A percentile compares a stretch with the other conserved stretches of the same genome.
Evolutionary conservation across 2,797 vertebrate genomes (phyloP).

Genomic region (Hydrocynus forskahlii): DNA sequence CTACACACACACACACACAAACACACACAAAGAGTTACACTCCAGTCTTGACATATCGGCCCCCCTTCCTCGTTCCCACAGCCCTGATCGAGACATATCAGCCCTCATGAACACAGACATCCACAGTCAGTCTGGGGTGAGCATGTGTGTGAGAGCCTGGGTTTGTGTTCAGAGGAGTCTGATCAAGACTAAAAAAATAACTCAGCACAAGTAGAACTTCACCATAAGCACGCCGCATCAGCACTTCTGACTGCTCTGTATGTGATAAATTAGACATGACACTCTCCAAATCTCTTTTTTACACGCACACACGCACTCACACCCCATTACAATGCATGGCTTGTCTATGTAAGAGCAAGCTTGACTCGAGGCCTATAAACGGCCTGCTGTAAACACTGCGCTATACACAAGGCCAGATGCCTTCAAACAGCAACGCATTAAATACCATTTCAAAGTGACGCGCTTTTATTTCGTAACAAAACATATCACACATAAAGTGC

Average conservation of each 20-base stretch:
- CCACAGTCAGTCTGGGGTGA: constrained; percentile 53
- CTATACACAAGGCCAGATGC: constrained; percentile 79
- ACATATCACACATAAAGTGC: constrained; percentile 77
- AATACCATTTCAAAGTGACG: constrained; percentile 82
- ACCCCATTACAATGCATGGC: constrained; percentile 56
- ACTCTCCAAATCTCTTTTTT: constrained; percentile 58
- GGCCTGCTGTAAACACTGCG: constrained; percentile 75
- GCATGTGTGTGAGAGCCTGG: constrained; percentile 32
- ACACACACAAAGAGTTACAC: constrained; percentile 43
- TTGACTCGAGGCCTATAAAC: constrained; percentile 72
- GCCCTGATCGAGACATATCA: constrained; percentile 69
- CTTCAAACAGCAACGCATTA: constrained; percentile 80
- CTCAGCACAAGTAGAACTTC: constrained; percentile 59
- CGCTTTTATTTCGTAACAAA: constrained; percentile 71
- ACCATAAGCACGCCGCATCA: constrained; percentile 73
- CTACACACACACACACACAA: constrained; percentile 66
- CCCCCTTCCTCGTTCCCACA: constrained; percentile 31
- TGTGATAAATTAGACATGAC: constrained; percentile 82
- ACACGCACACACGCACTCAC: constrained; percentile 55
- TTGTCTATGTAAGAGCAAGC: constrained; percentile 24
- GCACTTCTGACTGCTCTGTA: constrained; percentile 73
- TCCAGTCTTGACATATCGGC: constrained; percentile 3
- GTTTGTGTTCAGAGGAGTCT: constrained; percentile 54
- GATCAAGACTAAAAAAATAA: constrained; percentile 54
- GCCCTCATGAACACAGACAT: constrained; percentile 79